phyloP scores from a whole-genome alignment of 2,888 invertebrate species.

The Hemithea aestivaria region DNA sequence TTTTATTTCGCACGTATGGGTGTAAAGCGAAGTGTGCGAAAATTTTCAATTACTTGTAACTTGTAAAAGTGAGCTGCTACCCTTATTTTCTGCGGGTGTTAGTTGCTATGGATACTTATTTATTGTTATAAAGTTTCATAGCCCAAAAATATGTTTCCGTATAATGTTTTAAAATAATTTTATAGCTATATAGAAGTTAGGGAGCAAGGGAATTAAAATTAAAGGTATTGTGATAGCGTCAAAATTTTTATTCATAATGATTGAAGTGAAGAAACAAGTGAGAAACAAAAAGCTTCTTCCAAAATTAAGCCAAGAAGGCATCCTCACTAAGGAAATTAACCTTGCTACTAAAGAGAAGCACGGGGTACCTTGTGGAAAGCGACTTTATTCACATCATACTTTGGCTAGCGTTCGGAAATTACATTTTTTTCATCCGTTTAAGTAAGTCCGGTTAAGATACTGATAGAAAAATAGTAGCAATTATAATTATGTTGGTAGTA shows the following conservation, averaged over 20 bases:
- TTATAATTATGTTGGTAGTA: no score
- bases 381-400: constrained; percentile 81
- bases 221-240: constrained; percentile 9
- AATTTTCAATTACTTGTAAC: no score
- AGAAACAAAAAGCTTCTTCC: constrained; percentile 68
- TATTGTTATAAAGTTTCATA: constrained; percentile 1
- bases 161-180: constrained; percentile 4
- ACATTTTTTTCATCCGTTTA: constrained; percentile 63
- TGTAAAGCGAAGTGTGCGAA: no score
- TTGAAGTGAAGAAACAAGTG: constrained; percentile 52
- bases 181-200: constrained; percentile 12
- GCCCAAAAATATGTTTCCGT: no score
- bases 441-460: no score
- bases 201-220: constrained; percentile 20
- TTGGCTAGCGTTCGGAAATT: constrained; percentile 76
- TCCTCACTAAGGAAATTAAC: constrained; percentile 55
- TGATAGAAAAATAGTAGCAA: no score
- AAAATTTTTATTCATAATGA: constrained; percentile 33
- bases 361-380: constrained; percentile 60
- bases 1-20: no score
- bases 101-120: constrained; percentile 5
- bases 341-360: constrained; percentile 62
- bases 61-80: no score
- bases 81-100: no score
- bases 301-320: constrained; percentile 63